phyloP scores from a whole-genome alignment of 2,797 vertebrate species.

The Enteromius paludinosus region DNA sequence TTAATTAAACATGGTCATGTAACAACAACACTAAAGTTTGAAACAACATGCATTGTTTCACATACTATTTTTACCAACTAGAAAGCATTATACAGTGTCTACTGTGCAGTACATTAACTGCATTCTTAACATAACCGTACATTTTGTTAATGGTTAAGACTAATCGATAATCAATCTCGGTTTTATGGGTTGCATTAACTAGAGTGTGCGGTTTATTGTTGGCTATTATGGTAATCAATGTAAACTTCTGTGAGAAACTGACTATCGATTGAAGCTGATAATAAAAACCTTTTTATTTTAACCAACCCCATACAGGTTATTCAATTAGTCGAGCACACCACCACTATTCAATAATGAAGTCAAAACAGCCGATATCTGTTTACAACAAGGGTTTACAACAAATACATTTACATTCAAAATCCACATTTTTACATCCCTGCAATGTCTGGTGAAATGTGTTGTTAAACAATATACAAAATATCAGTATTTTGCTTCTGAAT shows the following conservation, averaged over 20 bases:
- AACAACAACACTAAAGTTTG: background rate
- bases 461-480: background rate
- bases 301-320: constrained; percentile 9
- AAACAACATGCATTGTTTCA: background rate
- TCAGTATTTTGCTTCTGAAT: background rate
- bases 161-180: background rate
- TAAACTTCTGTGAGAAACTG: background rate
- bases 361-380: background rate
- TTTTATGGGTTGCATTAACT: constrained; percentile 20
- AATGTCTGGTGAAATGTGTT: no score
- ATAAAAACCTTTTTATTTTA: constrained; percentile 41
- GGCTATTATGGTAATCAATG: constrained; percentile 12
- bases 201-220: constrained; percentile 17
- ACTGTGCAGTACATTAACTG: background rate
- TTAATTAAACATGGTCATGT: background rate
- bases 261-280: background rate
- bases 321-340: constrained; percentile 37
- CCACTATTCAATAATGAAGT: constrained; percentile 39
- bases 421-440: background rate
- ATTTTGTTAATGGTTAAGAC: constrained; percentile 2
- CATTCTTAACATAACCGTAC: background rate
- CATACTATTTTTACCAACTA: background rate
- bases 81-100: constrained; percentile 2
- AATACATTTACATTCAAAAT: background rate
- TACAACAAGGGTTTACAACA: background rate